Evolutionary conservation across 1,140 invertebrate genomes (phyloP), one percentile per base, ranked within the genome.

Genomic region (Orchesella cincta): DNA sequence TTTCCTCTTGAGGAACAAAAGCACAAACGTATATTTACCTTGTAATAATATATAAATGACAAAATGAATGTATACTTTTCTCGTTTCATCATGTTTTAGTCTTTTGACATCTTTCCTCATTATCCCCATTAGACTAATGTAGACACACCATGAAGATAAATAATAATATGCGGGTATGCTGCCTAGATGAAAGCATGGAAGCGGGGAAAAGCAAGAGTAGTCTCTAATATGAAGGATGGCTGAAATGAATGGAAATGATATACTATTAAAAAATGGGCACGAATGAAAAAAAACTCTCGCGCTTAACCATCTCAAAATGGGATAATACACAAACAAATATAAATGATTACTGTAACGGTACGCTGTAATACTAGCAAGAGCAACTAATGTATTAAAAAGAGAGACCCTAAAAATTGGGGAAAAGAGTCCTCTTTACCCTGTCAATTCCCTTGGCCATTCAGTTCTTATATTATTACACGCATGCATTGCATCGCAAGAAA

Each of bases 41-140:
- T n/a, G n/a, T n/a, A n/a, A n/a, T n/a, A 46, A 46, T 46, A 46
- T 20, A 46, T 8, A 46, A 46, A 46, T 46, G 39, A 46, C 39
- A 46, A 46, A 46, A 46, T 46, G 20, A 46, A 46, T 46, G 39
- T 46, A 46, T 46, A 20, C 20, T 46, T 46, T 46, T n/a, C n/a
- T 20, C 39, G 20, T 46, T 46, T 46, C 39, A 46, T 46, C 39
- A 46, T 46, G 39, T 46, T 46, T 62, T 62, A 5, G 5, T 62
- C 18, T 62, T 62, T 16, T 62, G 54, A 62, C 54, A 62, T 62
- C 54, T 62, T 62, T 26, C 74, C 54, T 54, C n/a, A 62, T 12
- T 33, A 23, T 64, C 31, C 74, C 54, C 20, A 57, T 28, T 51
- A 34, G 29, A 8, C 52, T 54, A 2, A 33, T 28, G 18, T 74